Base-by-base conservation (phyloP, 2,797 vertebrate genomes). In the Etheostoma nigrum region DNA sequence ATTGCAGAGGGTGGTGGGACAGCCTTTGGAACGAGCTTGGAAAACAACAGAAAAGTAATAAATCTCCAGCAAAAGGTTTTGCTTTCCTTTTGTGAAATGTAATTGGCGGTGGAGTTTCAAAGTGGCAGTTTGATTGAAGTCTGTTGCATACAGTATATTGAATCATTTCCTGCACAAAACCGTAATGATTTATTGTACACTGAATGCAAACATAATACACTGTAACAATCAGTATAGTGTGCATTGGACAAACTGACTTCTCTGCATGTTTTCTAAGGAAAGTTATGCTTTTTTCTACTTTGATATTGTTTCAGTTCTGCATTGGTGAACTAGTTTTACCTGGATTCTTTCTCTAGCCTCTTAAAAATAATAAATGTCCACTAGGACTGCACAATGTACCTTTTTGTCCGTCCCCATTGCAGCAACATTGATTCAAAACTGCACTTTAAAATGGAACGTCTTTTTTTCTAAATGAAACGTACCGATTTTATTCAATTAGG, bases 11-110 rank as follows among this genome's bases (percentile, higher is more conserved):
- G 70, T 67, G 72, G 60, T 49, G 70, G 85, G 68, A 81, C 67
- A 33, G 66, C 74, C 36, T 73, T 55, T 63, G 72, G 40, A 45
- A n/a, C 68, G 62, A 66, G 27, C 49, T 69, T 62, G 36, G 60
- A 72, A 78, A 76, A 83, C 70, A 73, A 73, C 60, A 75, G 69
- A 57, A 78, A 33, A 67, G 62, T 61, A 52, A 74, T 80, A 86
- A 72, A 79, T 76, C 79, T 77, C 72, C 2, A 1, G 57, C 33
- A 52, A 67, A 52, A 33, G 12, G 6, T 52, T 61, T 47, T 30
- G 5, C 55, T 64, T 60, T 67, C 14, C 69, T 63, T 53, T 42
- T 71, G 14, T 23, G 25, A 49, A 65, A 19, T 65, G 23, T 48
- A 67, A 72, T 63, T 36, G 42, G 19, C 44, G 15, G 49, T 49